Base-by-base conservation (phyloP, 2,888 invertebrate genomes). In the Subacronicta megacephala region DNA sequence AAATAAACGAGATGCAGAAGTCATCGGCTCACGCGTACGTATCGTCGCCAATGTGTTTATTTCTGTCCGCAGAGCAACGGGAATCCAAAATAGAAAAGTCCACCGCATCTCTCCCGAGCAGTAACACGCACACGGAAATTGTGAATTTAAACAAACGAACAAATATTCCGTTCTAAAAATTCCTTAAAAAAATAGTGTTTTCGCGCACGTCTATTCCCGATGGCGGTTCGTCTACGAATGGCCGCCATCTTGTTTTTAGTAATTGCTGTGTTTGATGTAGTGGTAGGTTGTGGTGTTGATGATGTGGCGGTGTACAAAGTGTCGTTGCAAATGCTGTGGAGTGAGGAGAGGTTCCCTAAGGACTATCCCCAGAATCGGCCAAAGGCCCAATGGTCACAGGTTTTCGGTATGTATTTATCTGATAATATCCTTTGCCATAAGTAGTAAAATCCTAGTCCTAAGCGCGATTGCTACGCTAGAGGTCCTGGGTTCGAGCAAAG, bases 361-460 rank as follows among this genome's bases (percentile, higher is more conserved):
- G 98, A 98, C 90, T 98, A 97, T 89, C 98, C 98, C 0, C 62
- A 75, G 82, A 97, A 97, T 96, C 95, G 98, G 77, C 98, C 98
- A 7, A 97, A 97, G 54, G 98, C 98, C 10, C 98, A 98, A 85
- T 99, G 98, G 97, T 98, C 98, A 78, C 97, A 97, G 88, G 96
- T 98, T 69, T 95, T 98, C 85, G 98, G 99, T 98, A 88, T 96
- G 97, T 95, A 10, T 23, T 7, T 1, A n/a, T 31, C 31, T 1
- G n/a, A 12, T 12, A 3, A 29, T 2, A n/a, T n/a, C n/a, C n/a
- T n/a, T n/a, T n/a, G n/a, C n/a, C n/a, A n/a, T n/a, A n/a, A n/a
- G n/a, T n/a, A n/a, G n/a, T n/a, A n/a, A n/a, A n/a, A n/a, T n/a
- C n/a, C n/a, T n/a, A n/a, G n/a, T n/a, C n/a, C n/a, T n/a, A n/a